A percentile compares a stretch with the other conserved stretches of the same genome.
Evolutionary conservation across 2,888 invertebrate species (phyloP).

Genomic region (Endotricha flammealis): DNA sequence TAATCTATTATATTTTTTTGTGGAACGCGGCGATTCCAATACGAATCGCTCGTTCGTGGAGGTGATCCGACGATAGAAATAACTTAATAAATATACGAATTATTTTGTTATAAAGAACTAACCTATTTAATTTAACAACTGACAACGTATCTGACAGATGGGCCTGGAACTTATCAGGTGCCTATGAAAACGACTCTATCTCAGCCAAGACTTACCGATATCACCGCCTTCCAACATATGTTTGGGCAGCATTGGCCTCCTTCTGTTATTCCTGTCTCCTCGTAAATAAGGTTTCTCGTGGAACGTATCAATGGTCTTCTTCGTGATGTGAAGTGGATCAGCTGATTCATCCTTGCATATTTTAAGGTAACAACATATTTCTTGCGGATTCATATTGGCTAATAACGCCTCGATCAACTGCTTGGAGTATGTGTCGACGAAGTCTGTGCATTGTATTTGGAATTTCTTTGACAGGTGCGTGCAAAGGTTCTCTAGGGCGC

Average conservation of each 20-base stretch:
- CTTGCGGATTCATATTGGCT: slow-evolving; percentile 81
- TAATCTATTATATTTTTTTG: too few relatives aligned
- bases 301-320: slow-evolving; percentile 46
- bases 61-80: too few relatives aligned
- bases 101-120: too few relatives aligned
- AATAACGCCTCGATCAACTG: slow-evolving; percentile 88
- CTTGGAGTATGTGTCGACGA: slow-evolving; percentile 86
- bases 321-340: slow-evolving; percentile 46
- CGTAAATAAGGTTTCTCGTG: slow-evolving; percentile 53
- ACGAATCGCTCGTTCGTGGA: too few relatives aligned
- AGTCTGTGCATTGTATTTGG: slow-evolving; percentile 82
- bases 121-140: too few relatives aligned
- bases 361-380: slow-evolving; percentile 87
- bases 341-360: slow-evolving; percentile 78
- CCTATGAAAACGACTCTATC: too few relatives aligned
- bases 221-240: slow-evolving; percentile 44
- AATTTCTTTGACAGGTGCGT: slow-evolving; percentile 81
- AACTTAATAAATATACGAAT: too few relatives aligned
- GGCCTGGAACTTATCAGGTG: too few relatives aligned
- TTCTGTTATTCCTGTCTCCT: slow-evolving; percentile 58
- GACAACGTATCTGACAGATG: too few relatives aligned
- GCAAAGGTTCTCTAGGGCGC: slow-evolving; percentile 85
- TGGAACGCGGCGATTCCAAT: too few relatives aligned
- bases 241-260: slow-evolving; percentile 44
- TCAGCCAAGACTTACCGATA: slow-evolving; percentile 63